Percentiles rank a stretch among this genome's conserved stretches.
Evolutionary conservation across 2,797 vertebrate species (phyloP).

Genomic region (Apogon hyalosoma): DNA sequence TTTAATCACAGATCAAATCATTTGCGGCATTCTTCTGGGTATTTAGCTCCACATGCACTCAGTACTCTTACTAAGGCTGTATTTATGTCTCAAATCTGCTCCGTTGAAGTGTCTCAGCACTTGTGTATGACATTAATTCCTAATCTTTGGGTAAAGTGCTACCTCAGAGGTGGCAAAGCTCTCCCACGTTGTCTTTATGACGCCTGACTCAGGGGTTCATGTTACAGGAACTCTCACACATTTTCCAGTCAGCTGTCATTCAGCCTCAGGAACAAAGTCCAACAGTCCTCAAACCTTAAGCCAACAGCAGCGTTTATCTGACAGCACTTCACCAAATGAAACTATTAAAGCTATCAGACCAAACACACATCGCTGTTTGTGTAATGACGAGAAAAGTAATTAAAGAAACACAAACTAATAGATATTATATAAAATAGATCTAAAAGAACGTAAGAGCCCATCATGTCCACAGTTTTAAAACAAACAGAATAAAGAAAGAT

Average conservation of each 20-base stretch:
- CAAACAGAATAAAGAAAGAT: no score
- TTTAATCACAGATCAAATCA: conserved; percentile 57
- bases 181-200: conserved; percentile 9
- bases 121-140: conserved; percentile 29
- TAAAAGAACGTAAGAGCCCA: no score
- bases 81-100: conserved; percentile 22
- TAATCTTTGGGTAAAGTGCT: conserved; percentile 24
- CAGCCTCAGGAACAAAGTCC: conserved; percentile 26
- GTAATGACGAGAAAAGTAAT: no score
- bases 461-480: no score
- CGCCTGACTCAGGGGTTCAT: conserved; percentile 20
- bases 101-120: conserved; percentile 18
- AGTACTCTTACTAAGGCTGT: conserved; percentile 8
- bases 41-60: conserved; percentile 33
- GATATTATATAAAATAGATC: no score
- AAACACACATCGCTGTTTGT: not conserved
- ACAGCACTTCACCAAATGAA: not conserved
- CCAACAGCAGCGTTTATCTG: conserved; percentile 1
- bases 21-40: conserved; percentile 53
- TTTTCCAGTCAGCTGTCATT: conserved; percentile 27
- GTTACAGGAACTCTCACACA: conserved; percentile 19
- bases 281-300: conserved; percentile 14
- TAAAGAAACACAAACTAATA: no score
- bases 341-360: not conserved
- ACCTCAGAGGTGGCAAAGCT: conserved; percentile 13